Conservation (phyloP, 1,140 invertebrate species). For the Drosophila yakuba region DNA sequence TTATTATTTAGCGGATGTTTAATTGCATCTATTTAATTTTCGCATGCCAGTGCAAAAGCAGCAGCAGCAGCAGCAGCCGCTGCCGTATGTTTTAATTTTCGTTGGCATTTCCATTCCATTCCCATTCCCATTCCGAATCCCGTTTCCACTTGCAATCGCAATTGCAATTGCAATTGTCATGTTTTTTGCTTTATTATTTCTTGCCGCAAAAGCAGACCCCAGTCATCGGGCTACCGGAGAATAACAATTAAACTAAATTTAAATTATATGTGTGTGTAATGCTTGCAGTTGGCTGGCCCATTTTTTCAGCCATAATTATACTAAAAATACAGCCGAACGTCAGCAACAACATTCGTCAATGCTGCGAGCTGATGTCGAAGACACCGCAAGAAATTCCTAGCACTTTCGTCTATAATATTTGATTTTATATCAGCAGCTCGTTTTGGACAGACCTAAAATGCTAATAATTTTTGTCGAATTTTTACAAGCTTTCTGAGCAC, state of each 20-base stretch:
- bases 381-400: background rate
- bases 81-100: slow-evolving; percentile 55
- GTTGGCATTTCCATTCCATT: slow-evolving; percentile 40
- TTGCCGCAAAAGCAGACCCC: slow-evolving; percentile 48
- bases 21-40: slow-evolving; percentile 84
- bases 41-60: slow-evolving; percentile 55
- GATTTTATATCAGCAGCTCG: too few relatives aligned
- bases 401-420: too few relatives aligned
- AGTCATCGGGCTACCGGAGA: slow-evolving; percentile 67
- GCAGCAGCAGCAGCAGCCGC: slow-evolving; percentile 9
- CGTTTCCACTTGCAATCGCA: slow-evolving; percentile 44
- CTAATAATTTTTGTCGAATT: too few relatives aligned
- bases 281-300: slow-evolving; percentile 48
- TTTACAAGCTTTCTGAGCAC: too few relatives aligned
- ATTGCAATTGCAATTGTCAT: slow-evolving; percentile 77
- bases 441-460: too few relatives aligned
- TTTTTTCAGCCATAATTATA: slow-evolving; percentile 71
- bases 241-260: slow-evolving; percentile 84
- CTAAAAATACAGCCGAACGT: slow-evolving; percentile 68
- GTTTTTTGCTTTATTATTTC: slow-evolving; percentile 66
- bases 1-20: slow-evolving; percentile 84
- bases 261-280: slow-evolving; percentile 83
- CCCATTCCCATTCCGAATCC: background rate
- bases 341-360: slow-evolving; percentile 54
- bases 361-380: slow-evolving; percentile 4